Evolutionary conservation across 2,888 invertebrate species (phyloP).

Genomic region (Pollenia labialis): DNA sequence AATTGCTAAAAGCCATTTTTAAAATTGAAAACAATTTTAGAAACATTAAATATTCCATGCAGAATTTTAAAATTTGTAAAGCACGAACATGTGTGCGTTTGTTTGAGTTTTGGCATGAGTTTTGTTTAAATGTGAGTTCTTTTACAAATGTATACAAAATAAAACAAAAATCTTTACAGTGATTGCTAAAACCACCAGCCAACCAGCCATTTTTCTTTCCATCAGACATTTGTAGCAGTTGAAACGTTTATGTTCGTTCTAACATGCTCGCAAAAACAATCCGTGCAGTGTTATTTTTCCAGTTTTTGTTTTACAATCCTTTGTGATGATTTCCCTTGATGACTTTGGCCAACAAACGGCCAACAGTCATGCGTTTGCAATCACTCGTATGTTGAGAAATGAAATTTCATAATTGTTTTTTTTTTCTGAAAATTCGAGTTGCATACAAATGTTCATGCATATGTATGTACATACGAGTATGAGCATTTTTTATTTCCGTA

Average conservation of each 20-base stretch:
- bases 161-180: neutral
- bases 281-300: neutral
- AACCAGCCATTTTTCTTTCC: neutral
- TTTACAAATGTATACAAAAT: neutral
- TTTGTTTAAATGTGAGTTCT: neutral
- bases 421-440: neutral
- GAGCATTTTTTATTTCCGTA: constrained; percentile 17
- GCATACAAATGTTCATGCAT: neutral
- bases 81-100: neutral
- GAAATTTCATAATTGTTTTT: constrained; percentile 24
- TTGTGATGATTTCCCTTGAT: constrained; percentile 64
- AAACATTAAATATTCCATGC: constrained; percentile 60
- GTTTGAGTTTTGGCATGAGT: neutral
- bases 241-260: constrained; percentile 3
- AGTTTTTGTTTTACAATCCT: constrained; percentile 39
- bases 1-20: constrained; percentile 69
- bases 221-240: neutral
- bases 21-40: constrained; percentile 57
- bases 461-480: too few relatives aligned
- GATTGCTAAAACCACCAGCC: neutral
- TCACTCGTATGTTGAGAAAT: constrained; percentile 7
- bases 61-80: constrained; percentile 8
- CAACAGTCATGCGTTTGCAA: constrained; percentile 44
- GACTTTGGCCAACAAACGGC: constrained; percentile 37
- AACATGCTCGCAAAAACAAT: constrained; percentile 28